These are phyloP conservation scores for Lates calcarifer DNA, from an alignment of 2,113 vertebrate genomes.

Conservation along the genomic window DNA sequence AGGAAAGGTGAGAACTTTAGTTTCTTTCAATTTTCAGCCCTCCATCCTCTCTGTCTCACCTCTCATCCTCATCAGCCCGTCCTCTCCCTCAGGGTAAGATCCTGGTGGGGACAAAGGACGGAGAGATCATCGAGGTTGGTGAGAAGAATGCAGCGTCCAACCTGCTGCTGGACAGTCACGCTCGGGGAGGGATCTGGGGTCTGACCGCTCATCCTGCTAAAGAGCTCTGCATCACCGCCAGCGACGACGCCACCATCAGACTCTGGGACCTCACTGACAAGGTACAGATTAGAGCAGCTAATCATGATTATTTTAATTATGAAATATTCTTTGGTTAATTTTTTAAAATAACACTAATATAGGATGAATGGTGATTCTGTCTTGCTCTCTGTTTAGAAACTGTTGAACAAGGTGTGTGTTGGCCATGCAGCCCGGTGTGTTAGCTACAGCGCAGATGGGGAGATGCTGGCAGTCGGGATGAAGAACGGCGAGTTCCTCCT, in stretches of 20 bases:
- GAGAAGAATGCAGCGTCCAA: constrained; percentile 98
- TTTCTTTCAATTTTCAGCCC: background rate
- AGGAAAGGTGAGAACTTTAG: constrained; percentile 87
- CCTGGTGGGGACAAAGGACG: constrained; percentile 95
- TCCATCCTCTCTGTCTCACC: background rate
- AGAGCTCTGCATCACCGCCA: constrained; percentile 93
- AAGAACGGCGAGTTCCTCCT: constrained; percentile 96
- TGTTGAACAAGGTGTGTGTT: constrained; percentile 94
- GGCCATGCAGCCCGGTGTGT: constrained; percentile 86
- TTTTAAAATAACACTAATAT: too few relatives aligned
- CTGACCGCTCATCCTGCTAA: constrained; percentile 92
- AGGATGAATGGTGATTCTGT: too few relatives aligned
- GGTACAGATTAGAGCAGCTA: constrained; percentile 66
- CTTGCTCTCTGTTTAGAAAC: constrained; percentile 83
- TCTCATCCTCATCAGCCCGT: background rate
- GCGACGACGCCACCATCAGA: constrained; percentile 92
- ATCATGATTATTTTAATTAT: too few relatives aligned
- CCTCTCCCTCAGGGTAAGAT: constrained; percentile 90
- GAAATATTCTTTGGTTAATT: too few relatives aligned
- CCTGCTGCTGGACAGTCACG: constrained; percentile 94
- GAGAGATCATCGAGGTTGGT: constrained; percentile 97
- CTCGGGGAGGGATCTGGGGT: constrained; percentile 97
- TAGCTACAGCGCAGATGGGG: constrained; percentile 91
- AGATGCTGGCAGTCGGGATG: constrained; percentile 97
- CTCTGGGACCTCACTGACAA: constrained; percentile 96